Evolutionary conservation across 2,888 invertebrate species (phyloP), one percentile per base, ranked within the genome.

Genomic region (Linhomoeus sp.): DNA sequence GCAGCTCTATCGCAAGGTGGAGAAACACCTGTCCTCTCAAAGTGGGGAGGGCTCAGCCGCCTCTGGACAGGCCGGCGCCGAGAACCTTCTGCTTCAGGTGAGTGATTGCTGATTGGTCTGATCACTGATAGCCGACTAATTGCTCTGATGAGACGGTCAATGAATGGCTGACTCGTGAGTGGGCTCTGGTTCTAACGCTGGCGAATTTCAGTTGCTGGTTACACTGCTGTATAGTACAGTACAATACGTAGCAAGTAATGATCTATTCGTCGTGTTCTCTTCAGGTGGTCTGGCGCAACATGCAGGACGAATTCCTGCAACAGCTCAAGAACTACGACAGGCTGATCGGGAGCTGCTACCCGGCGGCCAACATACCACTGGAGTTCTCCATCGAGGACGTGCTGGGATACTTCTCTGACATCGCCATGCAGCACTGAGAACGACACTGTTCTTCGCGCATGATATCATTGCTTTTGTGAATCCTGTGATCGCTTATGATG

Each of bases 301-400:
- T 97, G 92, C 92, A 94, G 73, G 87, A 92, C 67, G 92, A 94
- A 73, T 94, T 97, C 70, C 82, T 97, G 58, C 79, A 81, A 57
- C 94, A 94, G 67, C 87, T 92, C 69, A 85, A 83, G 67, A 77
- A 80, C 58, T 77, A 92, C 57, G 86, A 90, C 70, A 81, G 82
- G 57, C 25, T 44, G 37, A 85, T 94, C 62, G 82, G 82, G 60
- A 78, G 85, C 56, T 94, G 92, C 70, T 94, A 94, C 73, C 87
- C 90, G 17, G 90, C 85, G 53, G 82, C 90, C 41, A 85, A 84
- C 72, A 81, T 94, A 53, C 37, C 61, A n/a, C 72, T 97, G 56
- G 92, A 94, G 66, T 92, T 97, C 67, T 80, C 83, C 46, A 90
- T 94, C 57, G 78, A 85, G 60, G 86, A 97, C 68, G 85, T 99